A percentile compares a stretch with the other conserved stretches of the same genome.
These are phyloP conservation scores for Drosophila lutescens DNA, from an alignment of 2,888 invertebrate genomes.

Conservation along the genomic window DNA sequence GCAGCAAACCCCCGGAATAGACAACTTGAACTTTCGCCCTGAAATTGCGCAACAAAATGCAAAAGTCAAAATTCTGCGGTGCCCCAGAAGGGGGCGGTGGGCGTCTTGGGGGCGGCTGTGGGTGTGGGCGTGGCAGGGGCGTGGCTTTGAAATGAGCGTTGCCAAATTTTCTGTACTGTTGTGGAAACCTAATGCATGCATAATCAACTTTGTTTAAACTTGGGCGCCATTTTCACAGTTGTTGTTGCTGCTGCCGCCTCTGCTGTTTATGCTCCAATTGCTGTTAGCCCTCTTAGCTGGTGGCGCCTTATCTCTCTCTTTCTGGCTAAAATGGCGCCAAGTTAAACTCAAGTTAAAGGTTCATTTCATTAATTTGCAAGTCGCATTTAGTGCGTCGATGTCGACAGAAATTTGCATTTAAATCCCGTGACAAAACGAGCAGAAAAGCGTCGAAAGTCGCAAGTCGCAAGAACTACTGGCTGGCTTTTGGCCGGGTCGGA, in stretches of 20 bases:
- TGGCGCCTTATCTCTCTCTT: slow-evolving; percentile 75
- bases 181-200: slow-evolving; percentile 80
- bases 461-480: slow-evolving; percentile 12
- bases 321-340: slow-evolving; percentile 68
- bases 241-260: slow-evolving; percentile 54
- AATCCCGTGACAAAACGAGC: slow-evolving; percentile 76
- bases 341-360: slow-evolving; percentile 80
- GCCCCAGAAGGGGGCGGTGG: neutral
- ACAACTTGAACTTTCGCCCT: slow-evolving; percentile 75
- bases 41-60: slow-evolving; percentile 78
- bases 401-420: slow-evolving; percentile 78
- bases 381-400: slow-evolving; percentile 79
- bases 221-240: slow-evolving; percentile 62
- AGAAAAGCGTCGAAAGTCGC: slow-evolving; percentile 70
- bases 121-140: slow-evolving; percentile 34
- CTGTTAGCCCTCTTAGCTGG: slow-evolving; percentile 50
- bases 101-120: neutral
- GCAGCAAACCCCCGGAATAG: slow-evolving; percentile 49
- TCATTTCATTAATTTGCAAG: slow-evolving; percentile 80
- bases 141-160: slow-evolving; percentile 73
- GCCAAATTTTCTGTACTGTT: slow-evolving; percentile 67
- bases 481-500: slow-evolving; percentile 31
- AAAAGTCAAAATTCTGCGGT: slow-evolving; percentile 73
- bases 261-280: slow-evolving; percentile 71
- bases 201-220: slow-evolving; percentile 81